Evolutionary conservation across 2,113 vertebrate species (phyloP).

Genomic region (Pseudopipra pipra): DNA sequence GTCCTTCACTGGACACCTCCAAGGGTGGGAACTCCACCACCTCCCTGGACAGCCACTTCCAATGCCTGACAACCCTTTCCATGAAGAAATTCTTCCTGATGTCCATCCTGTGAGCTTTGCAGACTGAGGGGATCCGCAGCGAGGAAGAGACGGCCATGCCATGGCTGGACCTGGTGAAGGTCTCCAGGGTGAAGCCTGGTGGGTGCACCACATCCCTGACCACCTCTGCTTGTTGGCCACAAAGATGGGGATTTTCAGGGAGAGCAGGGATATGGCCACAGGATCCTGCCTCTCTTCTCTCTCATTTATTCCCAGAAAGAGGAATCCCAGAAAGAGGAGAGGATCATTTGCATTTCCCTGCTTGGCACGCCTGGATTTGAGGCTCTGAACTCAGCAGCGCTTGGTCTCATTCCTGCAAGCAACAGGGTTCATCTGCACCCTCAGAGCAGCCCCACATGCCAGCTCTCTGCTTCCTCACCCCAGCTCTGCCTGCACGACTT

Average conservation of each 20-base stretch:
- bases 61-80: neutral
- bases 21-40: neutral
- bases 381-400: neutral
- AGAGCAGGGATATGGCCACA: fast-evolving
- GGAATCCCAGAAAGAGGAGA: neutral
- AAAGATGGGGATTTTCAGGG: neutral
- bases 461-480: neutral
- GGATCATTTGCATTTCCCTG: neutral
- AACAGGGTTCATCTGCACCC: neutral
- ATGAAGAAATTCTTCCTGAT: neutral
- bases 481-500: neutral
- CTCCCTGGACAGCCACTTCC: neutral
- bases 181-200: neutral
- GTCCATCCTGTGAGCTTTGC: neutral
- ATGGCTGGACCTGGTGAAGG: neutral
- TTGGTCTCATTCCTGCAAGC: neutral
- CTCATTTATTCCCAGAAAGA: neutral
- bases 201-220: neutral
- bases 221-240: neutral
- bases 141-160: fast-evolving
- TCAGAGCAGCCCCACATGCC: neutral
- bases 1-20: neutral
- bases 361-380: neutral
- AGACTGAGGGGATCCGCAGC: fast-evolving
- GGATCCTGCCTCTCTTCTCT: neutral